phyloP scores from a whole-genome alignment of 2,888 invertebrate species.

The Drosophila pegasa region DNA sequence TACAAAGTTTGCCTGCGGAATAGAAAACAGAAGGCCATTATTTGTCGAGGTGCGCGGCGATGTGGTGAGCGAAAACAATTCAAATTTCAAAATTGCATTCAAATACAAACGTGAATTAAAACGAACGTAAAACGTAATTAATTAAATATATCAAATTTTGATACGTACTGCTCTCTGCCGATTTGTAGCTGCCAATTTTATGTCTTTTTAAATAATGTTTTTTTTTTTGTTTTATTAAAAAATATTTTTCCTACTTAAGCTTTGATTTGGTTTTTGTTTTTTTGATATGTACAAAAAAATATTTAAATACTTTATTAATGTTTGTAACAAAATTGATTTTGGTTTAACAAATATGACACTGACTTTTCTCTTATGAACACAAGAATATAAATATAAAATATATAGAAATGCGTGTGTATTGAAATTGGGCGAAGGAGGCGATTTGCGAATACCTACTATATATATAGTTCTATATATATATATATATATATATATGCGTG shows the following conservation, averaged over 20 bases:
- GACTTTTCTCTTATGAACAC: conserved; percentile 46
- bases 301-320: conserved; percentile 52
- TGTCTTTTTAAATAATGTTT: not conserved
- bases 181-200: conserved; percentile 63
- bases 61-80: conserved; percentile 19
- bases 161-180: conserved; percentile 67
- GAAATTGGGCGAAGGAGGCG: conserved; percentile 40
- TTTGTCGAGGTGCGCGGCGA: conserved; percentile 22
- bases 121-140: conserved; percentile 40
- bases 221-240: too few relatives aligned
- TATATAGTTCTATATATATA: not conserved
- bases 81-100: conserved; percentile 40
- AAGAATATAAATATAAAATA: conserved; percentile 41
- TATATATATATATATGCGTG: not conserved
- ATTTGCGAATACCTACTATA: conserved; percentile 31
- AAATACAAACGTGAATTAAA: conserved; percentile 45
- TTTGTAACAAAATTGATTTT: conserved; percentile 57
- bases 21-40: conserved; percentile 57
- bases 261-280: not conserved
- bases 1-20: conserved; percentile 82
- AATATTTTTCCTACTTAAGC: conserved; percentile 38
- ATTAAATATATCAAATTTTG: conserved; percentile 37
- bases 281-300: conserved; percentile 55
- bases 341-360: conserved; percentile 66
- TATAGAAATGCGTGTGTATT: conserved; percentile 40